Conservation (phyloP, 2,888 invertebrate species). For the Caenorhabditis angaria region DNA sequence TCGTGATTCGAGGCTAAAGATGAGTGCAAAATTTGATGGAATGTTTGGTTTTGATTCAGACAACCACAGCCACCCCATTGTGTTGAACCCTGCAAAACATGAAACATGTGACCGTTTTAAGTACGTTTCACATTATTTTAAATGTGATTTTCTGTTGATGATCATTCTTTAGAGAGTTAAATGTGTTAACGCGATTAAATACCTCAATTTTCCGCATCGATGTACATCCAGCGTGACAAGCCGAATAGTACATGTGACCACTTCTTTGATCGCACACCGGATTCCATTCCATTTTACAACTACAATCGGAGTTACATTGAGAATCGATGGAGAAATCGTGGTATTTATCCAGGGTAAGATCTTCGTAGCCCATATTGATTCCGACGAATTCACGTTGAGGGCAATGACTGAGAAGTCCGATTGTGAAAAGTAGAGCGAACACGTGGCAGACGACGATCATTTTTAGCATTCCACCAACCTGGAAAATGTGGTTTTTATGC, state of each 20-base stretch:
- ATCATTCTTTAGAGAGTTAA: not conserved
- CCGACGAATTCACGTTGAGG: slow-evolving; percentile 70
- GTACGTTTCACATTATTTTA: not conserved
- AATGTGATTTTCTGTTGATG: no score
- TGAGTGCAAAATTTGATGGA: slow-evolving; percentile 35
- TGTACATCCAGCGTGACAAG: slow-evolving; percentile 69
- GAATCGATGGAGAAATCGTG: slow-evolving; percentile 32
- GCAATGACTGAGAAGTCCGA: slow-evolving; percentile 67
- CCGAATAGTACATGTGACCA: slow-evolving; percentile 66
- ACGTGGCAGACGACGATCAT: slow-evolving; percentile 70
- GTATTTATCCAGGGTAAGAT: slow-evolving; percentile 40
- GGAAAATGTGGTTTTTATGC: slow-evolving; percentile 11
- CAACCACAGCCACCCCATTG: slow-evolving; percentile 50
- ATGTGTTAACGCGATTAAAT: no score
- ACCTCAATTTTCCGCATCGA: slow-evolving; percentile 30
- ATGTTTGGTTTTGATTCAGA: slow-evolving; percentile 34
- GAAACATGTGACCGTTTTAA: not conserved
- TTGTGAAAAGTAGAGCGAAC: slow-evolving; percentile 62
- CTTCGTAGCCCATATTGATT: slow-evolving; percentile 66
- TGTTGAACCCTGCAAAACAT: slow-evolving; percentile 30
- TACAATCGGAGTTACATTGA: slow-evolving; percentile 61
- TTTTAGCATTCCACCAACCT: slow-evolving; percentile 71
- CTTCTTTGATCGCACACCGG: slow-evolving; percentile 63
- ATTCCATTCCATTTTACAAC: slow-evolving; percentile 64
- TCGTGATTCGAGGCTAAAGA: slow-evolving; percentile 12